Evolutionary conservation across 2,888 invertebrate genomes (phyloP).

Genomic region (Caradrina clavipalpis): DNA sequence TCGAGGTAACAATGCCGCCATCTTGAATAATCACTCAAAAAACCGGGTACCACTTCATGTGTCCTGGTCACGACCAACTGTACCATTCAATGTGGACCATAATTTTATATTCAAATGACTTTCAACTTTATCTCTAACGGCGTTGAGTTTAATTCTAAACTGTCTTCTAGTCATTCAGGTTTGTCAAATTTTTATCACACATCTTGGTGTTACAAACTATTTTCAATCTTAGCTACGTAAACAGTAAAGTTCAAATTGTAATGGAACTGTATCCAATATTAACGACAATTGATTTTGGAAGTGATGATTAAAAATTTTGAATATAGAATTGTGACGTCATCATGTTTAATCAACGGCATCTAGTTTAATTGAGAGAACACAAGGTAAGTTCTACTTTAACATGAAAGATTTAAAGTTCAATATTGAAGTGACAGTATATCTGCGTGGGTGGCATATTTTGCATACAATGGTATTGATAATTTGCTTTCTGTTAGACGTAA

Average conservation of each 20-base stretch:
- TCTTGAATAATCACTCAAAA: conserved; percentile 33
- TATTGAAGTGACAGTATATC: not conserved
- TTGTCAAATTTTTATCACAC: conserved; percentile 6
- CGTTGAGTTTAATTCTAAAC: not conserved
- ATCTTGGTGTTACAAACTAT: not conserved
- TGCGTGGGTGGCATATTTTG: conserved; percentile 64
- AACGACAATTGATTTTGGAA: conserved; percentile 33
- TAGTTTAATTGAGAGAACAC: not conserved
- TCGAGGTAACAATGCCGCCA: conserved; percentile 38
- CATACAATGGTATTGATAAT: conserved; percentile 64
- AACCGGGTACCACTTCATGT: conserved; percentile 31
- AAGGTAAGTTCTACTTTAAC: conserved; percentile 10
- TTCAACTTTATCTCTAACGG: accelerated
- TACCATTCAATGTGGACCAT: conserved; percentile 32
- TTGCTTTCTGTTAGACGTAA: conserved; percentile 44
- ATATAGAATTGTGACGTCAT: conserved; percentile 48
- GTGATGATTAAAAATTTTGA: conserved; percentile 29
- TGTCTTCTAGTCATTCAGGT: conserved; percentile 14
- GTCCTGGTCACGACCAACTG: conserved; percentile 49
- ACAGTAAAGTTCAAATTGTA: not conserved
- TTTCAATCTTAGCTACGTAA: not conserved
- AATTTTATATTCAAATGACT: not conserved
- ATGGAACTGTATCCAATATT: not conserved
- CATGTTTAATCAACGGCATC: conserved; percentile 25
- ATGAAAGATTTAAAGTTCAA: not conserved